phyloP scores from a whole-genome alignment of 2,888 invertebrate species.

The Argyresthia goedartella region DNA sequence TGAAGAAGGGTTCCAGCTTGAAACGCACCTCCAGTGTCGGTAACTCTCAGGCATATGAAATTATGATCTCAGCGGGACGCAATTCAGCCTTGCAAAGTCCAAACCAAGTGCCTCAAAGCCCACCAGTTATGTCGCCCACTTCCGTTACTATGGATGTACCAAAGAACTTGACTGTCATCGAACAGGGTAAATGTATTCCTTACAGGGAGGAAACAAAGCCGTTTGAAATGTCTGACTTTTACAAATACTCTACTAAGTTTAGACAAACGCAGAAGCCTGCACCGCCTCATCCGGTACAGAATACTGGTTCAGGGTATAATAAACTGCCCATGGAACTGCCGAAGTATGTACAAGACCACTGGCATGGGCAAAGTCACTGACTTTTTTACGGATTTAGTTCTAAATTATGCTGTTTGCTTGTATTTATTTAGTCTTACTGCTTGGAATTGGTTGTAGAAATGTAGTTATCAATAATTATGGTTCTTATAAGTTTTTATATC shows the following conservation, averaged over 20 bases:
- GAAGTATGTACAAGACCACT: constrained; percentile 50
- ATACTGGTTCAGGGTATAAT: constrained; percentile 35
- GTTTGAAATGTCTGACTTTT: constrained; percentile 98
- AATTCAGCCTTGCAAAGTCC: constrained; percentile 58
- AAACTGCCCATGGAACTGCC: constrained; percentile 58
- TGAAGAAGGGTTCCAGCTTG: constrained; percentile 57
- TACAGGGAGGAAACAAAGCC: constrained; percentile 96
- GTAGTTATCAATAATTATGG: not conserved
- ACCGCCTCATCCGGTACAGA: constrained; percentile 30
- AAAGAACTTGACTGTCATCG: constrained; percentile 84
- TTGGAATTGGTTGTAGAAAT: too few relatives aligned
- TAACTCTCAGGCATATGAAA: constrained; percentile 60
- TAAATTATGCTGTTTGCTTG: not conserved
- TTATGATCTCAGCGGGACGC: constrained; percentile 55
- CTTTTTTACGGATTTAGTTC: not conserved
- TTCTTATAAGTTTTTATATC: not conserved
- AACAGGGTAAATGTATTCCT: constrained; percentile 90
- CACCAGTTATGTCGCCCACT: constrained; percentile 26
- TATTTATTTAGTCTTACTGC: not conserved
- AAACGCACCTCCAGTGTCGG: constrained; percentile 70
- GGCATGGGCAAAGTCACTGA: constrained; percentile 48
- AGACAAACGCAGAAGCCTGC: constrained; percentile 69
- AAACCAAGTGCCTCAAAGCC: constrained; percentile 42
- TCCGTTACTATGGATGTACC: constrained; percentile 79
- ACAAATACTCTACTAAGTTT: constrained; percentile 96